These are phyloP conservation scores for Todus mexicanus DNA, from an alignment of 2,797 vertebrate species.

Conservation along the genomic window DNA sequence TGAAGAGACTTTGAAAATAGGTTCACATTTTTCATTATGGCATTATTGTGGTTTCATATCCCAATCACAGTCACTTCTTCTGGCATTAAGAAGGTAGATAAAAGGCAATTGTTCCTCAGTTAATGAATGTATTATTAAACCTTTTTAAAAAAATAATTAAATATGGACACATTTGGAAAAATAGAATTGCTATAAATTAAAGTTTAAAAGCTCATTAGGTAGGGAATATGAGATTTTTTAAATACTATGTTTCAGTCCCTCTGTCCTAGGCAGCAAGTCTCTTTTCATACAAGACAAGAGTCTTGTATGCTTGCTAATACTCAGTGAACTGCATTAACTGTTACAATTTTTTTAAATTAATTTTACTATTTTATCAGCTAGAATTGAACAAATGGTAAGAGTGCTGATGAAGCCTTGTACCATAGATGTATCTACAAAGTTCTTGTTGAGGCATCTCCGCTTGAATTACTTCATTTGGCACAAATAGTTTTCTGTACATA, in stretches of 20 bases:
- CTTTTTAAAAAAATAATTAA: not conserved
- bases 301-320: not conserved
- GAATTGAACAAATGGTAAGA: constrained; percentile 15
- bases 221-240: not conserved
- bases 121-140: constrained; percentile 31
- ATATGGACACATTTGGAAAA: not conserved
- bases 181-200: not conserved
- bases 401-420: constrained; percentile 15
- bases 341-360: constrained; percentile 15
- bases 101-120: not conserved
- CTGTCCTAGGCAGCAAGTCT: not conserved
- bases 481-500: not conserved
- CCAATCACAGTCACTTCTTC: not conserved
- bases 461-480: not conserved
- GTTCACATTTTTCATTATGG: not conserved
- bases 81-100: not conserved
- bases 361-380: constrained; percentile 27
- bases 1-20: not conserved
- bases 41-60: not conserved
- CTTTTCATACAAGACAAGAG: not conserved
- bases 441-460: not conserved
- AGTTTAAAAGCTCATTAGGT: constrained; percentile 7
- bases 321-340: not conserved
- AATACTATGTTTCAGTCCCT: not conserved
- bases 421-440: not conserved